Conservation (phyloP, 2,888 invertebrate genomes). For the Cabera pusaria region DNA sequence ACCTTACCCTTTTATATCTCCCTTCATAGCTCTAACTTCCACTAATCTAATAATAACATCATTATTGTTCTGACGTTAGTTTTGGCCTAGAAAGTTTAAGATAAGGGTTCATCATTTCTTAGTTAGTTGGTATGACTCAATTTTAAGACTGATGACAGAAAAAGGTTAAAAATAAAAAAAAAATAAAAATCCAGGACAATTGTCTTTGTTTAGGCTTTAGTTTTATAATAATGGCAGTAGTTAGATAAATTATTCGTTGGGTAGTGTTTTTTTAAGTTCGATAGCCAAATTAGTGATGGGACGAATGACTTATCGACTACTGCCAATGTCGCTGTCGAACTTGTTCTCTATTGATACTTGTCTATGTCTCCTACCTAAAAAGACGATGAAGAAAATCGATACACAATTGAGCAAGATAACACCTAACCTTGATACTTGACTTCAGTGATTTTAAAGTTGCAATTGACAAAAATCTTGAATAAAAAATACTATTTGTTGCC, state of each 20-base stretch:
- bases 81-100: conserved; percentile 75
- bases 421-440: conserved; percentile 60
- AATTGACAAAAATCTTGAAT: conserved; percentile 52
- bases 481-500: conserved; percentile 81
- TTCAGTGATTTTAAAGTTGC: conserved; percentile 63
- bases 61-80: conserved; percentile 53
- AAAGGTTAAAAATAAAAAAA: conserved; percentile 56
- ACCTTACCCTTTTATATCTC: conserved; percentile 48
- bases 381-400: conserved; percentile 64
- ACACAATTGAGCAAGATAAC: conserved; percentile 46
- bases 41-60: conserved; percentile 39
- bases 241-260: conserved; percentile 48
- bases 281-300: conserved; percentile 62
- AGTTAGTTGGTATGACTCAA: conserved; percentile 82
- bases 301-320: conserved; percentile 47
- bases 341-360: conserved; percentile 65
- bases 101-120: conserved; percentile 78
- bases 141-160: conserved; percentile 83
- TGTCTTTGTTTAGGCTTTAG: conserved; percentile 57
- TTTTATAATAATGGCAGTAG: conserved; percentile 41
- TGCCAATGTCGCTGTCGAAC: conserved; percentile 45
- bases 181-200: conserved; percentile 50
- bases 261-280: conserved; percentile 48
- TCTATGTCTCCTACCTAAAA: conserved; percentile 67
- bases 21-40: conserved; percentile 51